These are phyloP conservation scores for Stichopus horrens DNA, from an alignment of 53 echinoderm and acorn worm genomes.

Conservation along the genomic window DNA sequence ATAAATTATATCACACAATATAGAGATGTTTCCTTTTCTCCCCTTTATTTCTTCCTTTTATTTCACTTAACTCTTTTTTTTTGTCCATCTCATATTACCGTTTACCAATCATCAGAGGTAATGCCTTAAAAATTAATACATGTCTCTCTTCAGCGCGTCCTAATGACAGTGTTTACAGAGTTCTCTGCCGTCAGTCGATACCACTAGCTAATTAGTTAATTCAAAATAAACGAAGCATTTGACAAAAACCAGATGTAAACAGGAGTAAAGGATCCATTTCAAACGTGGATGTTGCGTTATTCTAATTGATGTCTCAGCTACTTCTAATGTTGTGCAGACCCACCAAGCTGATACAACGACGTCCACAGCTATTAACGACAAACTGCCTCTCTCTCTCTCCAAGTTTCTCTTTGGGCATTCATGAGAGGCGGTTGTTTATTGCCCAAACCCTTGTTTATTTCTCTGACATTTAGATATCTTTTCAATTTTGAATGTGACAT, in stretches of 20 bases:
- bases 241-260: slow-evolving; percentile 40
- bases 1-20: no score
- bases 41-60: neutral
- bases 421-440: slow-evolving; percentile 11
- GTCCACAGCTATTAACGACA: slow-evolving; percentile 22
- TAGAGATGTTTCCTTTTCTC: neutral
- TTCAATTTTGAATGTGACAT: slow-evolving; percentile 46
- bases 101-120: slow-evolving; percentile 2
- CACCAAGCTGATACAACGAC: neutral
- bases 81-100: neutral
- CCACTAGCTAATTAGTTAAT: slow-evolving; percentile 45
- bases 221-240: slow-evolving; percentile 40
- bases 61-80: neutral
- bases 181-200: neutral
- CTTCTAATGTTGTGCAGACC: slow-evolving; percentile 17
- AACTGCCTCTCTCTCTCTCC: neutral
- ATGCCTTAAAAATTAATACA: slow-evolving; percentile 5
- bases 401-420: neutral
- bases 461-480: slow-evolving; percentile 40
- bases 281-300: slow-evolving; percentile 25
- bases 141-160: neutral
- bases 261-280: slow-evolving; percentile 19
- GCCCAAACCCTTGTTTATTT: slow-evolving; percentile 39
- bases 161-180: slow-evolving; percentile 37
- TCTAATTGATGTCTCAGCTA: slow-evolving; percentile 38